phyloP scores from a whole-genome alignment of 2,888 invertebrate species.

The Nysson spinosus region DNA sequence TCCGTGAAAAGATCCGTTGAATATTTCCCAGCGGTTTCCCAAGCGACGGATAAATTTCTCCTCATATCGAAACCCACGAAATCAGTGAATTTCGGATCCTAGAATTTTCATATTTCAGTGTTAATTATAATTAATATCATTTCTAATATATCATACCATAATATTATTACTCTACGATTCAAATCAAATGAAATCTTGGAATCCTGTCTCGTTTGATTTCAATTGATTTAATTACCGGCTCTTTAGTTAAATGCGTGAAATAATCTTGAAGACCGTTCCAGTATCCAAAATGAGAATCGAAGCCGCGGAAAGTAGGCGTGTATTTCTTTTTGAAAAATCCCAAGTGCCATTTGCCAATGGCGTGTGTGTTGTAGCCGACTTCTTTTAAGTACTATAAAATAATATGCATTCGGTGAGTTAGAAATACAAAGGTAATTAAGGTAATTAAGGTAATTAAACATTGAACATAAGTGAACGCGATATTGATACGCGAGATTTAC shows the following conservation, averaged over 20 bases:
- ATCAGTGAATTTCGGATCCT: constrained; percentile 13
- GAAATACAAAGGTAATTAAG: too few relatives aligned
- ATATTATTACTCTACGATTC: too few relatives aligned
- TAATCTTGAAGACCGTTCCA: constrained; percentile 88
- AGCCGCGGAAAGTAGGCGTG: constrained; percentile 87
- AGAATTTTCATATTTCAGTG: not conserved
- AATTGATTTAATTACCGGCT: constrained; percentile 76
- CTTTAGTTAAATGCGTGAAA: constrained; percentile 81
- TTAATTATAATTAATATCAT: not conserved
- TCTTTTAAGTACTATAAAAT: constrained; percentile 79
- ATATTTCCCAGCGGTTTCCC: constrained; percentile 80
- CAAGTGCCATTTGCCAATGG: constrained; percentile 95
- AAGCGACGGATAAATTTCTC: constrained; percentile 80
- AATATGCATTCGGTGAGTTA: not conserved
- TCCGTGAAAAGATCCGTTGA: constrained; percentile 84
- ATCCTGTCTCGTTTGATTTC: not conserved
- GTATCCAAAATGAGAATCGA: constrained; percentile 89
- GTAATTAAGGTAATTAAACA: not conserved
- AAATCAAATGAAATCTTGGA: not conserved
- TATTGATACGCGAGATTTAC: constrained; percentile 37
- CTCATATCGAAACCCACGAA: constrained; percentile 82
- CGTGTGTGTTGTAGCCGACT: constrained; percentile 87
- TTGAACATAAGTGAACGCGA: not conserved
- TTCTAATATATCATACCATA: not conserved
- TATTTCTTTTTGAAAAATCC: constrained; percentile 86